Base-by-base conservation (phyloP, 2,888 invertebrate genomes). In the Phalera bucephala region DNA sequence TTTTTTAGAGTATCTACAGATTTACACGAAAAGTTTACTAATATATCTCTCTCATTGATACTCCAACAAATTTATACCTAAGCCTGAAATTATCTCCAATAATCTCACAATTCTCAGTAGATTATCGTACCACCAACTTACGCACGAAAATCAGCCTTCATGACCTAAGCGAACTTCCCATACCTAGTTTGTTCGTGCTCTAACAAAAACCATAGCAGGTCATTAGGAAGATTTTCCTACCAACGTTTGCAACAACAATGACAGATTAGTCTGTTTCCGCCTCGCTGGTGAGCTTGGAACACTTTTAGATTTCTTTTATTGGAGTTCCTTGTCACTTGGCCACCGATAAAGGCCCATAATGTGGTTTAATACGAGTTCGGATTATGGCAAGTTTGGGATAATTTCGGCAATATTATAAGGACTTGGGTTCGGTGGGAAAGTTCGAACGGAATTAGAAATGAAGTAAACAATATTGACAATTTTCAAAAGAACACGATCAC, bases 201-300 rank as follows among this genome's bases (percentile, higher is more conserved):
- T 48, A 53, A 64, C 61, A 70, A 54, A 59, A 67, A 62, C 56
- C 37, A 25, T 52, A n/a, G 47, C 56, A 64, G 64, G 71, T 72
- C 73, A 71, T 74, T 74, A 73, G 45, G 53, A 60, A 71, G 62
- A 72, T 74, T 73, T 73, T 70, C 70, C 58, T 52, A 50, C 52
- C 58, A 47, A 47, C 45, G 63, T 57, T 62, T 60, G 70, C 52
- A 46, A 41, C 64, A 72, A 74, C 73, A 74, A 74, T 66, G 73
- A 74, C 64, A 66, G 59, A 74, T 73, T 66, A 60, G 60, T 33
- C 37, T 27, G 52, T 55, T 54, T 57, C 62, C 36, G 52, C 44
- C 37, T 23, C 19, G 19, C 12, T 31, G 14, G 29, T 29, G 14
- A 29, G 29, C 29, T 29, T 10, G 36, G 38, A 52, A 51, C 48